Evolutionary conservation across 2,113 vertebrate genomes (phyloP).

Genomic region (Gulo gulo): DNA sequence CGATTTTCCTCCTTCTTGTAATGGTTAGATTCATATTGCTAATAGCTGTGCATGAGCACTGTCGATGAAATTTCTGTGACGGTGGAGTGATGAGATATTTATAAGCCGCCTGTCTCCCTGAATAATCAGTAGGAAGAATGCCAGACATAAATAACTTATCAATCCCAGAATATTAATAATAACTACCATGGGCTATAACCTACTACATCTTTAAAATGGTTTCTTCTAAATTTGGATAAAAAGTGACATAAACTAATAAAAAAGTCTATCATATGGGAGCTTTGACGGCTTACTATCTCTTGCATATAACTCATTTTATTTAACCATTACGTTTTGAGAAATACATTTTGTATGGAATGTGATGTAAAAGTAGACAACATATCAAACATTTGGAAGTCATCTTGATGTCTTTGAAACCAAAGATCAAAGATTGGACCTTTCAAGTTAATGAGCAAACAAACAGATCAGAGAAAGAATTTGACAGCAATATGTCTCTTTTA

Average conservation of each 20-base stretch:
- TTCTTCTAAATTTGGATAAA: slow-evolving; percentile 71
- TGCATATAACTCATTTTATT: slow-evolving; percentile 60
- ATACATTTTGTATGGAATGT: slow-evolving; percentile 67
- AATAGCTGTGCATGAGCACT: slow-evolving; percentile 93
- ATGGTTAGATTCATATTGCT: slow-evolving; percentile 90
- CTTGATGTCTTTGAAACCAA: slow-evolving; percentile 76
- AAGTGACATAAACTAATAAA: slow-evolving; percentile 62
- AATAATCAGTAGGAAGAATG: slow-evolving; percentile 89
- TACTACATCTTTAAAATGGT: slow-evolving; percentile 72
- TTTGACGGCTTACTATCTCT: not conserved
- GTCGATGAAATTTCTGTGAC: slow-evolving; percentile 92
- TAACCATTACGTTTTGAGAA: slow-evolving; percentile 56
- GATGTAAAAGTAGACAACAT: slow-evolving; percentile 61
- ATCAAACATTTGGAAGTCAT: slow-evolving; percentile 78
- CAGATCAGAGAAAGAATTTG: slow-evolving; percentile 75
- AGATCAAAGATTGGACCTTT: slow-evolving; percentile 78
- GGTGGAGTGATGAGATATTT: slow-evolving; percentile 93
- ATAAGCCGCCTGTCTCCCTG: slow-evolving; percentile 89
- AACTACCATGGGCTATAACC: slow-evolving; percentile 78
- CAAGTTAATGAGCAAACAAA: slow-evolving; percentile 78
- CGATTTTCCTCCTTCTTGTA: slow-evolving; percentile 90
- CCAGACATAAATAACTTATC: slow-evolving; percentile 87
- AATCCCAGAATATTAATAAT: slow-evolving; percentile 87
- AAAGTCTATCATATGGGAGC: not conserved
- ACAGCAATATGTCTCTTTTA: slow-evolving; percentile 76